Evolutionary conservation across 2,888 invertebrate species (phyloP).

Genomic region (Drosophila engyochracea): DNA sequence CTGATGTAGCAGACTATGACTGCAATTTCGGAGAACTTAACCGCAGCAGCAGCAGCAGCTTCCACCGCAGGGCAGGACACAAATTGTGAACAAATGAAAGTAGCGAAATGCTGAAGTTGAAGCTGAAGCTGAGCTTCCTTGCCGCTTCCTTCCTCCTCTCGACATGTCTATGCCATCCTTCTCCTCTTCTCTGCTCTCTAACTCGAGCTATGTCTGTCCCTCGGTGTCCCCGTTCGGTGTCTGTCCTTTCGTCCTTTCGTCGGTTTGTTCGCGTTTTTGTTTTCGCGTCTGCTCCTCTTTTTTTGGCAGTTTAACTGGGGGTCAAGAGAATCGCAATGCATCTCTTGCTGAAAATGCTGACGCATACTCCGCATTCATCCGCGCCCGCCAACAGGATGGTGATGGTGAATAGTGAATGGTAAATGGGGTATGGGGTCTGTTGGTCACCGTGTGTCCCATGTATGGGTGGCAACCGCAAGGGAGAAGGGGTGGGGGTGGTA

Average conservation of each 20-base stretch:
- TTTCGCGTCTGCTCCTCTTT: conserved; percentile 42
- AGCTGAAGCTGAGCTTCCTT: conserved; percentile 28
- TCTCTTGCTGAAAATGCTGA: conserved; percentile 60
- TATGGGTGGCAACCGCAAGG: conserved; percentile 38
- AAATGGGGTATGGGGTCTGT: not conserved
- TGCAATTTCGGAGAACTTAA: conserved; percentile 78
- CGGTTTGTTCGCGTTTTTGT: conserved; percentile 39
- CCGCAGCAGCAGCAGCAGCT: conserved; percentile 56
- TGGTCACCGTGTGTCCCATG: conserved; percentile 50
- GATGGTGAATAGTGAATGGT: not conserved
- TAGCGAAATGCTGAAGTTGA: conserved; percentile 67
- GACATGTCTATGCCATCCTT: conserved; percentile 55
- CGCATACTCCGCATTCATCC: conserved; percentile 31
- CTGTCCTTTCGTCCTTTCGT: conserved; percentile 15
- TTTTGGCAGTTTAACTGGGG: conserved; percentile 74
- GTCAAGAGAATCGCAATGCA: conserved; percentile 73
- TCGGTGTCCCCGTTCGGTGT: conserved; percentile 1
- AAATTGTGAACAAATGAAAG: conserved; percentile 79
- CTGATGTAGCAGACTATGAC: conserved; percentile 68
- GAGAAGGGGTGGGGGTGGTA: not conserved
- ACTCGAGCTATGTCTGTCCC: conserved; percentile 1
- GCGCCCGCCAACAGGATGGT: not conserved
- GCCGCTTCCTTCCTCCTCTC: not conserved
- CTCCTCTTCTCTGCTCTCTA: not conserved
- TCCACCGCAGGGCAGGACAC: conserved; percentile 76